Conservation (phyloP, 2,113 vertebrate species). For the Alosa alosa region DNA sequence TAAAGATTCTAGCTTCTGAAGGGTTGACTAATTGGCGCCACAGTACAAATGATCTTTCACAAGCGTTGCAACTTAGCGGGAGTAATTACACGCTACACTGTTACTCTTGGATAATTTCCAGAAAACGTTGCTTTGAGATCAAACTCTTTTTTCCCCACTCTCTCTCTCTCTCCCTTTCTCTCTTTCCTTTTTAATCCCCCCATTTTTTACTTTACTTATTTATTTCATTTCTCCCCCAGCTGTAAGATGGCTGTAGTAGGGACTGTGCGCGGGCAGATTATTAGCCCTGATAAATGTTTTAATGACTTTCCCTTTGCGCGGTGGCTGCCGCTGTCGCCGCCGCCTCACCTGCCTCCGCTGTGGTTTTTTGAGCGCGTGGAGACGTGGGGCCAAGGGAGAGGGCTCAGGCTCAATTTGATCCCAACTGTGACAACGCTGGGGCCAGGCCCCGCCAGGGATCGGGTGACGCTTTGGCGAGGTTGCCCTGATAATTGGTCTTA, state of each 20-base stretch:
- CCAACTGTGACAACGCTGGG: not conserved
- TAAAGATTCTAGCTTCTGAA: slow-evolving; percentile 70
- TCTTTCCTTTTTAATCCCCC: not conserved
- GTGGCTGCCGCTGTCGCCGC: slow-evolving; percentile 28
- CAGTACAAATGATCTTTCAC: slow-evolving; percentile 78
- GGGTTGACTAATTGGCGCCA: slow-evolving; percentile 78
- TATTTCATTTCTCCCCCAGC: slow-evolving; percentile 10
- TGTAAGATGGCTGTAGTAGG: slow-evolving; percentile 32
- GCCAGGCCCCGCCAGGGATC: not conserved
- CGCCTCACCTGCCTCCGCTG: slow-evolving; percentile 24
- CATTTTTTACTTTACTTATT: not conserved
- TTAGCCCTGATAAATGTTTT: slow-evolving; percentile 47
- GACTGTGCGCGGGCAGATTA: slow-evolving; percentile 48
- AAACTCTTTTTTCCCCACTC: slow-evolving; percentile 53
- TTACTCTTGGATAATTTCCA: slow-evolving; percentile 79
- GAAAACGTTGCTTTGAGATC: slow-evolving; percentile 70
- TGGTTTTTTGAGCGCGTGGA: not conserved
- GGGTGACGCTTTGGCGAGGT: slow-evolving; percentile 7
- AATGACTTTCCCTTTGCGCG: slow-evolving; percentile 42
- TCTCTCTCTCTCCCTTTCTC: not conserved
- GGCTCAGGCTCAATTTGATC: not conserved
- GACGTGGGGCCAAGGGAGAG: not conserved
- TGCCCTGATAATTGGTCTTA: slow-evolving; percentile 17
- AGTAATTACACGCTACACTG: slow-evolving; percentile 76
- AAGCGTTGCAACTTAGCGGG: slow-evolving; percentile 73